phyloP scores from a whole-genome alignment of 2,888 invertebrate genomes.

The Ecdyonurus torrentis region DNA sequence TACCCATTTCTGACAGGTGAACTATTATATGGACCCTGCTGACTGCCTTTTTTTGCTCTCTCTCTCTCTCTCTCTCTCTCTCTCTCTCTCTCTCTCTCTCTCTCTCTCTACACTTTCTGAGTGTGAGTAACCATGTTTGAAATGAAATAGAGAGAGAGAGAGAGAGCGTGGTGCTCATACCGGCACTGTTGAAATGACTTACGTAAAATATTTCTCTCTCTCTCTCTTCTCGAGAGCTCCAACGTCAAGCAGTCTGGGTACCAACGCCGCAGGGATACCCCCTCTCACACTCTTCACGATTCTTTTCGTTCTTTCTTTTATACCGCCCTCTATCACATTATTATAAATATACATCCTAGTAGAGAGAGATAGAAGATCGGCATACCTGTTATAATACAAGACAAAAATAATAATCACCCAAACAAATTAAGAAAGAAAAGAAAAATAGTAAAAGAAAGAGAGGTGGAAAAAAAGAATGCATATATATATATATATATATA shows the following conservation, averaged over 20 bases:
- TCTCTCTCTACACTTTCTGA: too few relatives aligned
- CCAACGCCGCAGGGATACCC: background rate
- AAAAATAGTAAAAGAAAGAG: too few relatives aligned
- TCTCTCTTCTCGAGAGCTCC: background rate
- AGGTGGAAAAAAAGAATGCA: background rate
- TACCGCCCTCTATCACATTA: too few relatives aligned
- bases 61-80: too few relatives aligned
- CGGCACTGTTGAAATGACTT: background rate
- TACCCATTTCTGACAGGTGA: background rate
- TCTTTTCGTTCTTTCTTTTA: too few relatives aligned
- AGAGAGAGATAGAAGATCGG: too few relatives aligned
- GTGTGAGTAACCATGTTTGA: too few relatives aligned
- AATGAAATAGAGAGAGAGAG: too few relatives aligned
- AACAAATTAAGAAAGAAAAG: background rate
- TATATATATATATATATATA: background rate
- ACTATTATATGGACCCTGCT: background rate
- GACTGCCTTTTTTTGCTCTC: background rate
- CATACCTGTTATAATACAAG: background rate
- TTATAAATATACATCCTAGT: too few relatives aligned
- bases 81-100: too few relatives aligned
- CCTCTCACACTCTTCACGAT: background rate
- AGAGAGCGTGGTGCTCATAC: background rate
- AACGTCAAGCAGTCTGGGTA: conserved; percentile 1
- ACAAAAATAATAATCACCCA: background rate
- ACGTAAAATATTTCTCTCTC: background rate